Evolutionary conservation across 2,797 vertebrate species (phyloP).

Genomic region (Thalassophryne amazonica): DNA sequence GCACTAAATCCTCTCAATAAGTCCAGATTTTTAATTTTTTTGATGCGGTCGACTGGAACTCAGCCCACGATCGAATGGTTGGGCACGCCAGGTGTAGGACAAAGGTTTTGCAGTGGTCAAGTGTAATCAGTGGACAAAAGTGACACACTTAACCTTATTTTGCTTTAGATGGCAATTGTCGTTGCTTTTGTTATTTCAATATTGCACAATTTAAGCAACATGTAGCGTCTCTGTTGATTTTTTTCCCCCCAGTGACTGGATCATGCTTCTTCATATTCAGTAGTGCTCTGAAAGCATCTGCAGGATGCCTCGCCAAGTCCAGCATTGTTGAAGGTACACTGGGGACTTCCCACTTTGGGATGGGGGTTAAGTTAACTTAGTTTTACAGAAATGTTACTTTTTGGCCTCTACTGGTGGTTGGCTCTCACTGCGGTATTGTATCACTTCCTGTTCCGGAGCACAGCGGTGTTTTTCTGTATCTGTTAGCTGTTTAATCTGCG

Average conservation of each 20-base stretch:
- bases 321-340: constrained; percentile 99
- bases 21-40: no score
- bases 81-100: not conserved
- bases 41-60: no score
- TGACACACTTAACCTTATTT: not conserved
- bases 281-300: constrained; percentile 93
- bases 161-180: constrained; percentile 44
- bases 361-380: constrained; percentile 10
- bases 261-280: constrained; percentile 99
- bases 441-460: no score
- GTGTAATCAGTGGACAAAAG: not conserved
- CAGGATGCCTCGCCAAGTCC: constrained; percentile 95
- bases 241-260: constrained; percentile 87
- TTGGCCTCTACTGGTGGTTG: no score
- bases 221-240: not conserved
- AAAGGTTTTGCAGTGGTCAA: not conserved
- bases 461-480: no score
- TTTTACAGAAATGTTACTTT: no score
- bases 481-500: no score
- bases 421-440: no score
- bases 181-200: not conserved
- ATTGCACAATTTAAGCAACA: not conserved
- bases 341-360: no score
- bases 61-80: not conserved
- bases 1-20: no score